Conservation (phyloP, 2,113 vertebrate genomes). For the Girardinichthys multiradiatus region DNA sequence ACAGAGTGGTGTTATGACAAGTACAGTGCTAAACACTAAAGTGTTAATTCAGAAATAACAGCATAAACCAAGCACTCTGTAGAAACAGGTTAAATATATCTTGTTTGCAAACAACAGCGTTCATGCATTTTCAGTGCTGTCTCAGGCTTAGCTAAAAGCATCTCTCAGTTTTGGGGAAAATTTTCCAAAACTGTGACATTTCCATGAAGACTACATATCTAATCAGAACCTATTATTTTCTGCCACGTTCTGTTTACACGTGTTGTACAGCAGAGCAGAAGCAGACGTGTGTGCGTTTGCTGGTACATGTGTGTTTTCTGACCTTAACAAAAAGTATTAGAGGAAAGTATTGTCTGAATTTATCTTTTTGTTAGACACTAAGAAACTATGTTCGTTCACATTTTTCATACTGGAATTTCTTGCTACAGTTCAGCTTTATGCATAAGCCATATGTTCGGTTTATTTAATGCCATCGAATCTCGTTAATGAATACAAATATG, state of each 20-base stretch:
- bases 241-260: conserved; percentile 69
- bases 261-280: conserved; percentile 56
- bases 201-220: conserved; percentile 66
- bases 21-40: not conserved
- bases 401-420: conserved; percentile 39
- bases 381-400: conserved; percentile 18
- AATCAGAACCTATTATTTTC: conserved; percentile 62
- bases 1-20: not conserved
- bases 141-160: conserved; percentile 25
- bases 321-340: conserved; percentile 57
- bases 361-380: conserved; percentile 37
- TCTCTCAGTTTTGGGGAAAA: conserved; percentile 20
- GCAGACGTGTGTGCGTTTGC: conserved; percentile 1
- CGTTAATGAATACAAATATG: conserved; percentile 50
- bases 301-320: conserved; percentile 26
- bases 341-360: conserved; percentile 53
- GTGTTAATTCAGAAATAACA: not conserved
- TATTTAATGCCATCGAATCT: conserved; percentile 54
- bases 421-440: conserved; percentile 27
- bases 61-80: no score
- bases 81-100: not conserved
- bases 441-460: conserved; percentile 57
- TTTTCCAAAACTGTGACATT: conserved; percentile 46
- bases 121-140: conserved; percentile 19
- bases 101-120: not conserved